Conservation (phyloP, 2,888 invertebrate genomes). For the Hermaeophaga mercurialis region DNA sequence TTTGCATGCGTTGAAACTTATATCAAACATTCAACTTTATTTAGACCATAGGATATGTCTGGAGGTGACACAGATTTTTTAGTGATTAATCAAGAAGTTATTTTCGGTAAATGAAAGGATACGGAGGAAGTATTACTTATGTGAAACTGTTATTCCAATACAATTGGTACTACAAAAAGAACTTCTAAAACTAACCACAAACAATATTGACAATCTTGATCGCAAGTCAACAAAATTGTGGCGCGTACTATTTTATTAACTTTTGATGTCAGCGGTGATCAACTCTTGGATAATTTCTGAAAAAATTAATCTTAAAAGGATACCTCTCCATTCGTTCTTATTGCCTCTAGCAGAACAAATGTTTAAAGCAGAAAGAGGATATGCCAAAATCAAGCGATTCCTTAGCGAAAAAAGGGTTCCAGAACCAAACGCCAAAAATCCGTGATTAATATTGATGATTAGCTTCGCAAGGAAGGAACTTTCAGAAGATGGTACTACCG, state of each 20-base stretch:
- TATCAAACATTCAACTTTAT: too few relatives aligned
- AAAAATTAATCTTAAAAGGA: not conserved
- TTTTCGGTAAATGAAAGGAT: too few relatives aligned
- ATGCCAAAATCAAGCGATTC: not conserved
- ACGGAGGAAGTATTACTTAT: too few relatives aligned
- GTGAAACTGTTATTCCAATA: too few relatives aligned
- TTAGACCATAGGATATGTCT: too few relatives aligned
- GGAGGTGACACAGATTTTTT: too few relatives aligned
- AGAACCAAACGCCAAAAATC: not conserved
- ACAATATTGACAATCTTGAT: too few relatives aligned
- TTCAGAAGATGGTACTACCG: constrained; percentile 24
- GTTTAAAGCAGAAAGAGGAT: not conserved
- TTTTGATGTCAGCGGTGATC: constrained; percentile 2
- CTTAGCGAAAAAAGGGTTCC: not conserved
- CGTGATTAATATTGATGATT: constrained; percentile 1
- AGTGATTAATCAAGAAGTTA: too few relatives aligned
- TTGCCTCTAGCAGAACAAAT: constrained; percentile 6
- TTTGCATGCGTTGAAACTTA: too few relatives aligned
- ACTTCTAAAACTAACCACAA: too few relatives aligned
- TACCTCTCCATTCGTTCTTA: not conserved
- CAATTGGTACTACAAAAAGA: too few relatives aligned
- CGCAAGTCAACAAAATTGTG: not conserved
- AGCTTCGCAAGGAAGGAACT: not conserved
- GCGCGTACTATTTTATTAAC: not conserved
- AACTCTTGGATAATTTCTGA: constrained; percentile 6